These are phyloP conservation scores for Arctocebus calabarensis DNA, from an alignment of 2,797 vertebrate genomes.

Conservation along the genomic window DNA sequence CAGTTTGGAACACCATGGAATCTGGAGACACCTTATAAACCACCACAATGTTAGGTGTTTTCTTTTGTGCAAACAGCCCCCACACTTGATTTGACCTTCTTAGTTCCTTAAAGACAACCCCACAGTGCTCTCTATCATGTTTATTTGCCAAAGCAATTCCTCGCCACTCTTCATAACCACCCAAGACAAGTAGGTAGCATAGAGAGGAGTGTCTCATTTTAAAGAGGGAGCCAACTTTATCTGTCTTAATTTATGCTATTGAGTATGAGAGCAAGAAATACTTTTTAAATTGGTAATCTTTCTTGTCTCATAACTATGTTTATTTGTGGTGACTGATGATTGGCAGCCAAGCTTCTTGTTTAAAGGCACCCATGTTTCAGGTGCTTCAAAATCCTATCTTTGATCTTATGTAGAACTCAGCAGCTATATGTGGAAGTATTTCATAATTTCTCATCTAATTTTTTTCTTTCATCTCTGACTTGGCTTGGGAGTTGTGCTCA, in stretches of 20 bases:
- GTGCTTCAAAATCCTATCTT: background rate
- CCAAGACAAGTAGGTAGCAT: background rate
- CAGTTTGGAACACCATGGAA: background rate
- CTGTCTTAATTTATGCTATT: background rate
- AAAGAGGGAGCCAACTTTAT: background rate
- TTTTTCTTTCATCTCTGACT: constrained; percentile 23
- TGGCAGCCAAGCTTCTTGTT: background rate
- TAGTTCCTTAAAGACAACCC: constrained; percentile 49
- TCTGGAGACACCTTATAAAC: background rate
- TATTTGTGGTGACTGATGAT: background rate
- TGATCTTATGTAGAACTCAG: constrained; percentile 14
- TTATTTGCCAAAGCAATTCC: constrained; percentile 25
- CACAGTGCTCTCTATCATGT: background rate
- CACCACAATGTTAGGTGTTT: background rate
- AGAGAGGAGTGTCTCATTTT: background rate
- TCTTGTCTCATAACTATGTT: background rate
- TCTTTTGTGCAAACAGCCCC: background rate
- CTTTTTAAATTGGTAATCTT: constrained; percentile 1
- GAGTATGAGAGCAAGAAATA: background rate
- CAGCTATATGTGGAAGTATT: background rate
- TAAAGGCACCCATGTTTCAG: background rate
- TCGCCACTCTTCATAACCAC: background rate
- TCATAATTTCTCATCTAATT: background rate
- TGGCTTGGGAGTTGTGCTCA: background rate
- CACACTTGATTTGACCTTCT: constrained; percentile 54